A percentile compares a stretch with the other conserved stretches of the same genome.
Conservation (phyloP, 1,140 invertebrate species). For the Drosophila willistoni region DNA sequence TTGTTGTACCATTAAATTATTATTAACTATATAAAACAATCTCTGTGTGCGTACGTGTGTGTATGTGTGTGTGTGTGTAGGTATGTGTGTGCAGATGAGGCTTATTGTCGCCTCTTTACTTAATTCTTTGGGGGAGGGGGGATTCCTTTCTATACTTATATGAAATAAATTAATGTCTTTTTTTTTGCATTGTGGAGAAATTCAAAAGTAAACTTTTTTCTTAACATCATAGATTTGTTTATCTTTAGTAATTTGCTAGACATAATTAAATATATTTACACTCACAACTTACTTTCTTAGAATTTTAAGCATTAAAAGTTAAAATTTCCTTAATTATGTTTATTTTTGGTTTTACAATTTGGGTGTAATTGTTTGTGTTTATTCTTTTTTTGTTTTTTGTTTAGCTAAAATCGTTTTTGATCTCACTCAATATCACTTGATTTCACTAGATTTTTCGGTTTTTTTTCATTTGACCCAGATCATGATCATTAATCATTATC, state of each 20-base stretch:
- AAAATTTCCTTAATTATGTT: slow-evolving; percentile 41
- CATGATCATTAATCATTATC: slow-evolving; percentile 5
- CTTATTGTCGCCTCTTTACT: slow-evolving; percentile 12
- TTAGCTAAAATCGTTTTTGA: slow-evolving; percentile 83
- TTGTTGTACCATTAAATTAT: slow-evolving; percentile 64
- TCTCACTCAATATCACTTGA: slow-evolving; percentile 83
- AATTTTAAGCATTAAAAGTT: slow-evolving; percentile 52
- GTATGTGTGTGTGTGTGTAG: neutral
- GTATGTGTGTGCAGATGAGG: neutral
- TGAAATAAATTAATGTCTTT: slow-evolving; percentile 67
- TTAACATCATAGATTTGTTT: slow-evolving; percentile 38
- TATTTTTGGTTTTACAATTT: slow-evolving; percentile 25
- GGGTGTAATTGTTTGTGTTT: slow-evolving; percentile 48
- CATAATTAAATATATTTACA: slow-evolving; percentile 6
- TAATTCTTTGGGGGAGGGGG: neutral
- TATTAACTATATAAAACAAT: slow-evolving; percentile 55
- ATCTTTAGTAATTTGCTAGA: slow-evolving; percentile 29
- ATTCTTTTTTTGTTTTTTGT: slow-evolving; percentile 52
- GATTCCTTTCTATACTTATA: neutral
- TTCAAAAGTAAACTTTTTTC: slow-evolving; percentile 57
- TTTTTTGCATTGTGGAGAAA: slow-evolving; percentile 69
- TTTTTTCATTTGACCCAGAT: slow-evolving; percentile 37
- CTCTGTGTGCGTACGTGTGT: slow-evolving; percentile 35
- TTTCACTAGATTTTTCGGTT: slow-evolving; percentile 72
- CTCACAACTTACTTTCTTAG: slow-evolving; percentile 39